Evolutionary conservation across 2,113 vertebrate species (phyloP), one percentile per base, ranked within the genome.

Genomic region (Callospermophilus lateralis): DNA sequence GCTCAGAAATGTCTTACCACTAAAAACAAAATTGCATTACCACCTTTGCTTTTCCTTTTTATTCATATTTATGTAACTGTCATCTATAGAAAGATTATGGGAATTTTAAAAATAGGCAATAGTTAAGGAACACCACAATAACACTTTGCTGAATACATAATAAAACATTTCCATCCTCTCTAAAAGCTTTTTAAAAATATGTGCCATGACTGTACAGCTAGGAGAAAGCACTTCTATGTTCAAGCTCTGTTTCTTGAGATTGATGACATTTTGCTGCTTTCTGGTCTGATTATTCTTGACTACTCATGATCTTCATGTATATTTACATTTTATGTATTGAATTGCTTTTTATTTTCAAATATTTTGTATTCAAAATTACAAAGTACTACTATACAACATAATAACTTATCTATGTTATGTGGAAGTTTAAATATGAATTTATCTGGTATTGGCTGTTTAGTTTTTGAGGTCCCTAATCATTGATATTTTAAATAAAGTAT

Each of bases 141-240:
- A 45, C 20, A 84, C 86, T 93, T 95, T 34, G 61, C 30, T 81
- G 81, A 95, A 87, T 84, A 45, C 11, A 86, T 92, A 90, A 96
- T 80, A 73, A 87, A 95, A 78, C 28, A 88, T 94, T 85, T 88
- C 42, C 24, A 73, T 80, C 11, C 19, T 80, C 34, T 89, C 70
- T 93, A 84, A 93, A 84, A 93, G 73, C 68, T 28, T 84, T 72
- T 93, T 80, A 65, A 88, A 90, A 92, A 87, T 68, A 37, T 17
- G 6, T 53, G 72, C 45, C 22, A 30, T 55, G 58, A 87, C 42
- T 58, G 26, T 34, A 51, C 19, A 83, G n/a, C 32, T n/a, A 68
- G n/a, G 51, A 68, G 45, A 78, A 2, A 7, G 9, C 8, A 16
- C 7, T 48, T 77, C 28, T 12, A 34, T 20, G 10, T 48, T 90